Conservation (phyloP, 1,140 invertebrate genomes). For the Drosophila prosaltans region DNA sequence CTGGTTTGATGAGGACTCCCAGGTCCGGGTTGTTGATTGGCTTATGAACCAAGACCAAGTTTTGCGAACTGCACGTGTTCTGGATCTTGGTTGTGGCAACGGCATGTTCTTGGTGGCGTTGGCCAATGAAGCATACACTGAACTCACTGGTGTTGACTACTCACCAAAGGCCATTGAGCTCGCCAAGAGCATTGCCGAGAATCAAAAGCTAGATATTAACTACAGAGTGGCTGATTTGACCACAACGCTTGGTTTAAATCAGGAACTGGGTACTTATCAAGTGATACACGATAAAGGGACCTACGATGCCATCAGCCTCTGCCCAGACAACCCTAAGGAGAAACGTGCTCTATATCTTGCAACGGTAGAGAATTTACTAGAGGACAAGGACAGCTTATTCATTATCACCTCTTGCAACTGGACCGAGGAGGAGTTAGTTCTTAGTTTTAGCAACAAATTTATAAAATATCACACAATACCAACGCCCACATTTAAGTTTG, state of each 20-base stretch:
- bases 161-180: constrained; percentile 90
- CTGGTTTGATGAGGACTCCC: constrained; percentile 95
- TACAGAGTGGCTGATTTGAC: constrained; percentile 84
- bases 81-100: constrained; percentile 95
- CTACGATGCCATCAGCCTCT: constrained; percentile 95
- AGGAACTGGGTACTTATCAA: constrained; percentile 84
- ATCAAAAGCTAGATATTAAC: constrained; percentile 85
- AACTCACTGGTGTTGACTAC: constrained; percentile 93
- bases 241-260: constrained; percentile 24
- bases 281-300: constrained; percentile 95
- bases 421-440: constrained; percentile 92
- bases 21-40: constrained; percentile 89
- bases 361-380: constrained; percentile 84
- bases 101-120: constrained; percentile 92
- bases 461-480: constrained; percentile 87
- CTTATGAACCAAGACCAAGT: constrained; percentile 83
- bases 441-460: constrained; percentile 89
- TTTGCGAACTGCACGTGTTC: constrained; percentile 84
- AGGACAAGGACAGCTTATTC: constrained; percentile 85
- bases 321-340: constrained; percentile 87
- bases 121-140: constrained; percentile 87
- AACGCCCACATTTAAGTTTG: constrained; percentile 92
- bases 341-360: constrained; percentile 88
- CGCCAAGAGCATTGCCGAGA: constrained; percentile 87
- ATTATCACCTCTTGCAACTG: constrained; percentile 97